Base-by-base conservation (phyloP, 2,113 vertebrate genomes). In the Cyanocitta stelleri region DNA sequence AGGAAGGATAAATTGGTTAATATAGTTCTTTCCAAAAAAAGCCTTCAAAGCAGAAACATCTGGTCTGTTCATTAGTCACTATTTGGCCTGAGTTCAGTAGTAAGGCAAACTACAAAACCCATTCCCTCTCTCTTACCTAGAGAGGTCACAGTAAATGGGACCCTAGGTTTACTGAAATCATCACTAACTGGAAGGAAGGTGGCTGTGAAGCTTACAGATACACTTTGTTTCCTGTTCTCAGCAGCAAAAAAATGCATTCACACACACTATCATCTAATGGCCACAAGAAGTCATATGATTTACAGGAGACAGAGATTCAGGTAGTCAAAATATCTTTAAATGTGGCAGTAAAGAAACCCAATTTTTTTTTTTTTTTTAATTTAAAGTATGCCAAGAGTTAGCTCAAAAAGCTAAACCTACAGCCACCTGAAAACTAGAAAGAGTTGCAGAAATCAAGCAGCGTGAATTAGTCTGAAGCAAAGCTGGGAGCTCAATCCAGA, bases 1-100 rank as follows among this genome's bases (percentile, higher is more conserved):
- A 94, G 76, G 89, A 96, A 95, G 91, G 80, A 97, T 91, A 95
- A 96, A 91, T 92, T 92, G 56, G 74, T 94, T 96, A 85, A 90
- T 89, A 85, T 66, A 79, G 61, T 61, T 91, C 56, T 88, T 97
- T 96, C 83, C 56, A 80, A 93, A 95, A 94, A 96, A 93, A 84
- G 59, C 44, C 49, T 94, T 90, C 80, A 89, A 86, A 94, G 90
- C 41, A 96, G 64, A 97, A 97, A 96, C 93, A 97, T 95, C 96
- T 97, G 95, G 80, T 90, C 59, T 33, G 49, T 67, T 96, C 89
- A 95, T 97, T 97, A 96, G 94, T 96, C 93, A 95, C 54, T 48
- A 48, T 51, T 91, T 96, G 95, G 95, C 96, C n/a, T 24, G 44
- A 74, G 37, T 93, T 95, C 93, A 91, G 91, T 64, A 92, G 51